Evolutionary conservation across 2,113 vertebrate genomes (phyloP).

Genomic region (Lutjanus erythropterus): DNA sequence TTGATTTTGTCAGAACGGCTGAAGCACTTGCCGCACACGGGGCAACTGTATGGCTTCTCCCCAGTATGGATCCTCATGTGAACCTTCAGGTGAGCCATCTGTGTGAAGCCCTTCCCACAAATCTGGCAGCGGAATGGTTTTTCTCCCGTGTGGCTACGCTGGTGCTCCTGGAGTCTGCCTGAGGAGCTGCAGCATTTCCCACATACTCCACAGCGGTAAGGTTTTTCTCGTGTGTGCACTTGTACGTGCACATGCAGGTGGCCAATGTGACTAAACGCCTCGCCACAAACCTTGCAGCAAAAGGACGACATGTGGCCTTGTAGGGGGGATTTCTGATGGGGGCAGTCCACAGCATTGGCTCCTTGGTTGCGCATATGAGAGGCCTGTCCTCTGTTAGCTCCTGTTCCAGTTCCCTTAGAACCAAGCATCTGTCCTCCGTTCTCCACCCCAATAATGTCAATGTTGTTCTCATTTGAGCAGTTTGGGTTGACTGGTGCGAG

Average conservation of each 20-base stretch:
- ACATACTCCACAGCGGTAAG: constrained; percentile 81
- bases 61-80: constrained; percentile 84
- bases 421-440: constrained; percentile 78
- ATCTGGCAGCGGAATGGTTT: constrained; percentile 84
- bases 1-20: constrained; percentile 85
- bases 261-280: constrained; percentile 79
- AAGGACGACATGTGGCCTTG: constrained; percentile 81
- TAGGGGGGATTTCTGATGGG: constrained; percentile 78
- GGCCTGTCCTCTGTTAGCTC: constrained; percentile 70
- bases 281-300: constrained; percentile 81
- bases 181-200: constrained; percentile 84
- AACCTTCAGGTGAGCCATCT: constrained; percentile 84
- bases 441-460: constrained; percentile 80
- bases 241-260: constrained; percentile 83
- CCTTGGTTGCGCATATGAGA: constrained; percentile 77
- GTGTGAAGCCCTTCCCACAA: constrained; percentile 83
- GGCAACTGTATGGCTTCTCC: constrained; percentile 83
- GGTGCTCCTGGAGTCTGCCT: constrained; percentile 81
- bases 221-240: constrained; percentile 83
- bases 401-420: constrained; percentile 67
- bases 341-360: constrained; percentile 71
- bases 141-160: constrained; percentile 83
- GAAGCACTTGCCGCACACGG: constrained; percentile 83
- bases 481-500: constrained; percentile 82
- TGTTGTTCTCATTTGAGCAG: constrained; percentile 84